Conservation (phyloP, 53 echinoderm and acorn worm genomes). For the Paelopatides confundens region DNA sequence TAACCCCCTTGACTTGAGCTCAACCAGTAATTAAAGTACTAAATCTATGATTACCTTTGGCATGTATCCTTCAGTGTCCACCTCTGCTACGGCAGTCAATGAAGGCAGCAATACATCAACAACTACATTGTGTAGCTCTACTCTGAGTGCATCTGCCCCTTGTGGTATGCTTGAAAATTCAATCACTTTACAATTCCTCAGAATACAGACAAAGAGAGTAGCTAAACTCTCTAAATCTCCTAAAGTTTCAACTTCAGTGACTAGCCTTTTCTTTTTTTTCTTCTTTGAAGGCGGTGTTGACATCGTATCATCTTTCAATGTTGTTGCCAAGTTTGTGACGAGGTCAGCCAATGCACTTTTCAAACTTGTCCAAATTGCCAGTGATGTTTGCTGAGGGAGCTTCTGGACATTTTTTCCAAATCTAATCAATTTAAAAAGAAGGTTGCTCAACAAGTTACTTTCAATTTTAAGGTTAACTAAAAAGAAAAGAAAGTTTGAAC, state of each 20-base stretch:
- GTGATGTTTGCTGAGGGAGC: neutral
- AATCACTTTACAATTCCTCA: slow-evolving; percentile 32
- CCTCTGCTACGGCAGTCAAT: neutral
- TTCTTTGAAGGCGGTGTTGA: slow-evolving; percentile 5
- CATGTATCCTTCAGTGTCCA: neutral
- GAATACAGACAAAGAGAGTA: neutral
- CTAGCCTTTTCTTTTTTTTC: neutral
- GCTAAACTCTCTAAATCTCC: neutral
- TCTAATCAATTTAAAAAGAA: neutral
- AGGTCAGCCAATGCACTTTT: neutral
- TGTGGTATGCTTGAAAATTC: slow-evolving; percentile 20
- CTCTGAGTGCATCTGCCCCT: neutral
- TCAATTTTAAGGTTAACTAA: too few species aligned
- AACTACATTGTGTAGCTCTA: neutral
- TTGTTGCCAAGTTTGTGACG: neutral
- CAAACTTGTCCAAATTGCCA: slow-evolving; percentile 13
- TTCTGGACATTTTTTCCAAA: slow-evolving; percentile 11
- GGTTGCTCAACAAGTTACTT: too few species aligned
- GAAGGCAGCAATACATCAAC: neutral
- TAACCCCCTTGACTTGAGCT: too few species aligned
- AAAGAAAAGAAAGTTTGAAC: too few species aligned
- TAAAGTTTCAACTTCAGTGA: neutral
- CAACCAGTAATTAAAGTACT: too few species aligned
- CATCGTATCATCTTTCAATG: neutral
- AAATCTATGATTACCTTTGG: too few species aligned